A percentile compares a stretch with the other conserved stretches of the same genome.
phyloP scores from a whole-genome alignment of 2,797 vertebrate species.

The Notoglanidium macrostoma region DNA sequence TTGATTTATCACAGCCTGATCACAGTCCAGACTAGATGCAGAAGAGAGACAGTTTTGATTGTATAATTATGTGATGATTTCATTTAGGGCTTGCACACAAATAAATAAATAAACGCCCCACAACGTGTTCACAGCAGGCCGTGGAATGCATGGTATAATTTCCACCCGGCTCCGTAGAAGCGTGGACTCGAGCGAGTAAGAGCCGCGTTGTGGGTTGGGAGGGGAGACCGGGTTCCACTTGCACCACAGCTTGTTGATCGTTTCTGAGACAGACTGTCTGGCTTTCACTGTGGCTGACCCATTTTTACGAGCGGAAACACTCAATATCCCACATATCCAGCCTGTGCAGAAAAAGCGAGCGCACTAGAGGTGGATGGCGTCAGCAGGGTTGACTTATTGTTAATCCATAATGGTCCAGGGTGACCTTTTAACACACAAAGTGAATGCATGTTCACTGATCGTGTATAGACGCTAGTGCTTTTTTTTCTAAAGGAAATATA shows the following conservation, averaged over 20 bases:
- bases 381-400: slow-evolving; percentile 42
- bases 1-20: not conserved
- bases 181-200: slow-evolving; percentile 6
- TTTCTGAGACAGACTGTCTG: slow-evolving; percentile 66
- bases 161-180: slow-evolving; percentile 20
- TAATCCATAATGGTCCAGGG: slow-evolving; percentile 47
- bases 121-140: slow-evolving; percentile 8
- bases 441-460: not conserved
- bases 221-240: slow-evolving; percentile 5
- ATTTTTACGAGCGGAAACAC: slow-evolving; percentile 68
- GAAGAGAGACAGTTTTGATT: not conserved
- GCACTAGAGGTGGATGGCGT: slow-evolving; percentile 6
- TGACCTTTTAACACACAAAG: slow-evolving; percentile 9
- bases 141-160: not conserved
- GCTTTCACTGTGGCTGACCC: slow-evolving; percentile 69
- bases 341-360: slow-evolving; percentile 37
- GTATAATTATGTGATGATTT: not conserved
- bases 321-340: slow-evolving; percentile 64
- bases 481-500: not conserved
- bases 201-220: slow-evolving; percentile 22
- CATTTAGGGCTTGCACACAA: not conserved
- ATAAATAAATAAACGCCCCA: not conserved
- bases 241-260: slow-evolving; percentile 23
- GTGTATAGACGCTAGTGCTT: not conserved
- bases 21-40: not conserved